Percentiles rank a stretch among this genome's conserved stretches.
Conservation (phyloP, 2,797 vertebrate species). For the Poecile montanus region DNA sequence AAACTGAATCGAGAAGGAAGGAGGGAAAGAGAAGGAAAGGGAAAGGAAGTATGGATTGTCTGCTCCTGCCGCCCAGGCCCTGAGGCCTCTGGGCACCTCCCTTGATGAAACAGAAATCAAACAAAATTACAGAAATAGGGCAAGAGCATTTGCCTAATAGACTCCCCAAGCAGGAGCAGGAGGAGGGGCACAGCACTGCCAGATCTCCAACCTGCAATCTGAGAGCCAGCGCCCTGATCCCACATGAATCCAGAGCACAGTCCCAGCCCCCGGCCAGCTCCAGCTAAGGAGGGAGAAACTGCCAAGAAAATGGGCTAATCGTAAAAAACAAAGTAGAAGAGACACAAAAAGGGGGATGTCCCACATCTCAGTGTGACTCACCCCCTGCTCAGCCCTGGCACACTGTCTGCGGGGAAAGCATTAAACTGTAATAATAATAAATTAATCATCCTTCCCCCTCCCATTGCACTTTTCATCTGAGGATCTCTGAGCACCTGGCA, state of each 20-base stretch:
- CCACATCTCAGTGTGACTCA: constrained; percentile 48
- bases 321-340: constrained; percentile 24
- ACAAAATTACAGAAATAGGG: constrained; percentile 75
- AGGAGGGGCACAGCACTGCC: constrained; percentile 22
- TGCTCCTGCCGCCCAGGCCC: constrained; percentile 69
- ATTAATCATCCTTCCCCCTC: constrained; percentile 70
- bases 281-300: constrained; percentile 20
- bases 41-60: constrained; percentile 67
- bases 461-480: constrained; percentile 66
- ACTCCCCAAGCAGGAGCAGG: constrained; percentile 50
- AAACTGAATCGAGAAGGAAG: constrained; percentile 43
- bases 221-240: constrained; percentile 43
- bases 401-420: constrained; percentile 62
- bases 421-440: constrained; percentile 71
- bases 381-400: constrained; percentile 51
- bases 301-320: constrained; percentile 35
- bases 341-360: constrained; percentile 47
- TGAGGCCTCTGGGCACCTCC: constrained; percentile 71
- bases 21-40: constrained; percentile 52
- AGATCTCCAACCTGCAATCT: constrained; percentile 52
- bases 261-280: constrained; percentile 42
- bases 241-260: constrained; percentile 38
- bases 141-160: constrained; percentile 71
- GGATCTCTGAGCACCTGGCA: constrained; percentile 64
- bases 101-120: constrained; percentile 77